Evolutionary conservation across 1,140 invertebrate genomes (phyloP), one percentile per base, ranked within the genome.

Genomic region (Pachypsylla venusta): DNA sequence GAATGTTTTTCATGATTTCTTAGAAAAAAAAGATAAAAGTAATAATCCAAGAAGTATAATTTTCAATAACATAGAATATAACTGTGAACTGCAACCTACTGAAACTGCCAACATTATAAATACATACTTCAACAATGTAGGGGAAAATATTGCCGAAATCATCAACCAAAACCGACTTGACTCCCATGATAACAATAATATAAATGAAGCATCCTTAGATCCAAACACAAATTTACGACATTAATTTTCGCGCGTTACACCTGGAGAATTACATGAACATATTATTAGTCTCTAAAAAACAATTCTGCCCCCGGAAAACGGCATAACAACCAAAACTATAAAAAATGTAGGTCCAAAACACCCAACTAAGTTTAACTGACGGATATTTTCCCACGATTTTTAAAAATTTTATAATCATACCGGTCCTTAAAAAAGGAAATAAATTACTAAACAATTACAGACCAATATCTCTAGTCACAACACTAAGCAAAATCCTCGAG

Each of bases 401-500:
- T 59, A 67, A 67, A 66, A 28, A 28, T 30, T 57, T 62, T 19
- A 26, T 58, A 26, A 59, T 67, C 10, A 60, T 60, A 40, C 64
- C 65, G 28, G 2, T 67, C 42, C 55, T 58, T 35, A 67, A 65
- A 60, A 42, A 26, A 12, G 64, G 56, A 27, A 40, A 58, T 30
- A 39, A n/a, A n/a, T n/a, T n/a, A n/a, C n/a, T n/a, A n/a, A n/a
- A n/a, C n/a, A n/a, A n/a, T n/a, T n/a, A n/a, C n/a, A n/a, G 57
- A 64, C 48, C 65, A 63, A 65, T 65, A 56, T 65, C 62, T n/a
- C 60, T 64, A 1, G 39, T 66, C 20, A 61, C 30, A 54, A 60
- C 30, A 39, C 56, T 65, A 30, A 42, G 57, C n/a, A 65, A 65
- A 53, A 27, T 62, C 25, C 40, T 67, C 2, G 64, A 67, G 56